These are phyloP conservation scores for Paratilapia polleni DNA, from an alignment of 2,113 vertebrate species.

Conservation along the genomic window DNA sequence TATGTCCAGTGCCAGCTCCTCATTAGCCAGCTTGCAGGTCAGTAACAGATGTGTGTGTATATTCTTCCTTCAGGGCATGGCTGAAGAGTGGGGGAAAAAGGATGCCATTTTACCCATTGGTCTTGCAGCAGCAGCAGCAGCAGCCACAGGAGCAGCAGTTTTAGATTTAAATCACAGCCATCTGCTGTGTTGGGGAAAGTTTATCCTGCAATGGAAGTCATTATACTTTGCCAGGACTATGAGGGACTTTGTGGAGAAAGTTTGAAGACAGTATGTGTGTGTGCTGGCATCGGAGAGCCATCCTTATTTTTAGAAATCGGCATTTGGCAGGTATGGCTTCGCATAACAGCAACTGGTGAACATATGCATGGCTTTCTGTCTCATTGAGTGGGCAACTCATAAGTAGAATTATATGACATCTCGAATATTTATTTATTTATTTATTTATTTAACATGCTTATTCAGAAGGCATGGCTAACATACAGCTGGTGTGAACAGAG, in stretches of 20 bases:
- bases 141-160: conserved; percentile 36
- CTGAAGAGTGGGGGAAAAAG: not conserved
- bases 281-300: not conserved
- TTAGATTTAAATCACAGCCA: conserved; percentile 61
- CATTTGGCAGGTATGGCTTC: conserved; percentile 42
- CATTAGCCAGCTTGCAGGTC: conserved; percentile 62
- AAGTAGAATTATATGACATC: conserved; percentile 6
- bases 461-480: not conserved
- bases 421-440: not conserved
- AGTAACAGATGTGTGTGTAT: conserved; percentile 49
- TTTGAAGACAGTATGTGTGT: conserved; percentile 4
- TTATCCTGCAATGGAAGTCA: conserved; percentile 18
- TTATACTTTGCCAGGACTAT: conserved; percentile 31
- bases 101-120: conserved; percentile 18
- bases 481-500: not conserved
- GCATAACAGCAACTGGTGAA: conserved; percentile 38
- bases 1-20: conserved; percentile 40
- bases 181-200: conserved; percentile 53
- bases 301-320: conserved; percentile 39
- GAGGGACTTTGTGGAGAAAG: conserved; percentile 20
- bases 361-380: conserved; percentile 19
- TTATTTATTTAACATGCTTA: not conserved
- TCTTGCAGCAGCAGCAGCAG: conserved; percentile 27
- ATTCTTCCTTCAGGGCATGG: conserved; percentile 46
- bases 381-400: conserved; percentile 35